Evolutionary conservation across 2,888 invertebrate species (phyloP).

Genomic region (Hermodice carunculata): DNA sequence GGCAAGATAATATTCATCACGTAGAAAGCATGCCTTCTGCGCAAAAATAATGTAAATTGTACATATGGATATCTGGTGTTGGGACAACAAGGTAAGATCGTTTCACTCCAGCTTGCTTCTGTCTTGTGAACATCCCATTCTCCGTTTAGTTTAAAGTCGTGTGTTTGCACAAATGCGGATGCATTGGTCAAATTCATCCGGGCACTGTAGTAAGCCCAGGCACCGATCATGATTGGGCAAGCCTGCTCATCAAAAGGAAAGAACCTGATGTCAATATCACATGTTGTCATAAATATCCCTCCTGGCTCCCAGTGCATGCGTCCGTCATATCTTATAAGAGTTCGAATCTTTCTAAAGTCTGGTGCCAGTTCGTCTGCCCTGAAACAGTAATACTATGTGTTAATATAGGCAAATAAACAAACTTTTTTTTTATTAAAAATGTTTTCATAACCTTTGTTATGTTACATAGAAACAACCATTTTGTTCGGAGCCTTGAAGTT

Average conservation of each 20-base stretch:
- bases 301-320: constrained; percentile 47
- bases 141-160: constrained; percentile 41
- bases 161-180: constrained; percentile 17
- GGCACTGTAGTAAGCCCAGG: constrained; percentile 44
- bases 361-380: constrained; percentile 44
- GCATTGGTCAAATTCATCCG: constrained; percentile 44
- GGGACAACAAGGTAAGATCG: constrained; percentile 40
- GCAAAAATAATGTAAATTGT: constrained; percentile 37
- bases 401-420: no score
- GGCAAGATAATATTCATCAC: constrained; percentile 52
- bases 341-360: constrained; percentile 44
- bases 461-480: no score
- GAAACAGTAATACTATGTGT: no score
- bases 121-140: constrained; percentile 42
- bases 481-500: no score
- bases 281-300: constrained; percentile 43
- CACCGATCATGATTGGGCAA: constrained; percentile 37
- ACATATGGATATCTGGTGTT: constrained; percentile 40
- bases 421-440: no score
- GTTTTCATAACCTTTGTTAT: no score
- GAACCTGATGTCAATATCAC: constrained; percentile 46
- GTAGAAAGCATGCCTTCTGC: constrained; percentile 43
- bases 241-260: constrained; percentile 45
- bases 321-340: constrained; percentile 36
- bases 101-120: constrained; percentile 36